Conservation (phyloP, 2,888 invertebrate species). For the Lithophane semibrunnea region DNA sequence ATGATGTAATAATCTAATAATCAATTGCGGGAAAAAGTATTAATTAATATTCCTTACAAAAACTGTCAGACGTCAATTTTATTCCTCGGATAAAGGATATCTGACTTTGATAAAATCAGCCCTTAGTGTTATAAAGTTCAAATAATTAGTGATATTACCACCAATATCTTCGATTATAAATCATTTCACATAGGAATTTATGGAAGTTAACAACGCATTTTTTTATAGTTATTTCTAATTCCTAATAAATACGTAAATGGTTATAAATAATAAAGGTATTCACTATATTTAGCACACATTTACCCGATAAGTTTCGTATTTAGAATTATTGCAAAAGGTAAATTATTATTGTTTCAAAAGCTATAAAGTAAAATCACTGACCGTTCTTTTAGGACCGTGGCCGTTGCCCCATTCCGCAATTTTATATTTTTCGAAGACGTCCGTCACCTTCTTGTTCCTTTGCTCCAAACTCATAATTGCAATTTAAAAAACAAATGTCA, state of each 20-base stretch:
- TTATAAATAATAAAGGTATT: neutral
- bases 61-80: no score
- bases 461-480: conserved; percentile 85
- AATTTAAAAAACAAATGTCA: conserved; percentile 63
- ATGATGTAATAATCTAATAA: conserved; percentile 4
- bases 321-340: conserved; percentile 2
- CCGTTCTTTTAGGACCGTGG: conserved; percentile 75
- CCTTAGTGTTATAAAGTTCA: neutral
- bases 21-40: neutral
- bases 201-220: neutral
- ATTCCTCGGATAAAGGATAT: no score
- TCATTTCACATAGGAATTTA: neutral
- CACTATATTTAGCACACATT: neutral
- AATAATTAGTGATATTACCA: neutral
- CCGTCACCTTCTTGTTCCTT: conserved; percentile 86
- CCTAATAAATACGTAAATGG: neutral
- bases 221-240: conserved; percentile 1
- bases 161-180: neutral
- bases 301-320: neutral
- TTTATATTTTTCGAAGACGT: conserved; percentile 86
- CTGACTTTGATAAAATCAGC: no score
- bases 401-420: conserved; percentile 86
- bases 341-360: conserved; percentile 41
- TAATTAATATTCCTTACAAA: no score
- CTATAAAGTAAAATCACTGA: conserved; percentile 71